Evolutionary conservation across 2,113 vertebrate genomes (phyloP).

Genomic region (Fregetta grallaria): DNA sequence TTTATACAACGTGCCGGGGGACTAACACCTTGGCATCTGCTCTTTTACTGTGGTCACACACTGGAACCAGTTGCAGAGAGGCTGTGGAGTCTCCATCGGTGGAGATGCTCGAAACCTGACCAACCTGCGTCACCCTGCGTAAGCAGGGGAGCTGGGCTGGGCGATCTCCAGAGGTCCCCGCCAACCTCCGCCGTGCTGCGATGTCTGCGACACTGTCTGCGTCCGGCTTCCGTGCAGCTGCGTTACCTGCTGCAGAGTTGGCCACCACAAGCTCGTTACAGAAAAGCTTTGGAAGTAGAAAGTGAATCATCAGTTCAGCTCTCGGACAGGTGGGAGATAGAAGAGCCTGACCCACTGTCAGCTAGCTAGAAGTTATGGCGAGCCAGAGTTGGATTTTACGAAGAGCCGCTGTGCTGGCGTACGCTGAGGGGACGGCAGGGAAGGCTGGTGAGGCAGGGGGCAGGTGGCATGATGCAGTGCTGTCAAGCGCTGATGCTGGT

Average conservation of each 20-base stretch:
- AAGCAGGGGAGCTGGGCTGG: no score
- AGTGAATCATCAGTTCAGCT: not conserved
- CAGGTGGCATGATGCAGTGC: no score
- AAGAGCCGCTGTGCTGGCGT: not conserved
- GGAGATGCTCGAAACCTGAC: not conserved
- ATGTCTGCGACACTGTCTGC: not conserved
- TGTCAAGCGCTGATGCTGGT: not conserved
- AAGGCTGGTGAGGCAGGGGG: not conserved
- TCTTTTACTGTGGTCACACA: not conserved
- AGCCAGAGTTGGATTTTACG: not conserved
- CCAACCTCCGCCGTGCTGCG: fast-evolving
- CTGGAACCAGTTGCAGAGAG: not conserved
- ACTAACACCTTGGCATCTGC: not conserved
- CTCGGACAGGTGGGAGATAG: not conserved
- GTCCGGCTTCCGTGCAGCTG: not conserved
- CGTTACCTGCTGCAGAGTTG: not conserved
- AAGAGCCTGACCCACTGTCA: not conserved
- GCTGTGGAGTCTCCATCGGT: not conserved
- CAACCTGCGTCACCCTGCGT: not conserved
- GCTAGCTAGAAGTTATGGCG: fast-evolving
- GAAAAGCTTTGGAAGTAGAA: not conserved
- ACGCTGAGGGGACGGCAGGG: fast-evolving
- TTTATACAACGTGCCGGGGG: fast-evolving
- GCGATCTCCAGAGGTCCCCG: not conserved
- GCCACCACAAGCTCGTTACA: not conserved